These are phyloP conservation scores for Tapera naevia DNA, from an alignment of 2,797 vertebrate genomes.

Conservation along the genomic window DNA sequence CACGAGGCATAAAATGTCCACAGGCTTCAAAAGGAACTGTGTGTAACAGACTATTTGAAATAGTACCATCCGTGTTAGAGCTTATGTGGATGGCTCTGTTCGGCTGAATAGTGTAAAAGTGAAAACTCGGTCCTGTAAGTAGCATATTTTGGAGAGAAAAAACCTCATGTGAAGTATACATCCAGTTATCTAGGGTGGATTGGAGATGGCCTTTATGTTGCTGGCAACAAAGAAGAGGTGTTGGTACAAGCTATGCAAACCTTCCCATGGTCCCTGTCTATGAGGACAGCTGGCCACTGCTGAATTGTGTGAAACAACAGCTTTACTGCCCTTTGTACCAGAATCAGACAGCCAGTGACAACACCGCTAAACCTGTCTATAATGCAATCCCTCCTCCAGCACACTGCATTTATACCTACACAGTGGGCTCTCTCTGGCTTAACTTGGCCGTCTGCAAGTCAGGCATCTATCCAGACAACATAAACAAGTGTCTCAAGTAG, in stretches of 20 bases:
- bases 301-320: neutral
- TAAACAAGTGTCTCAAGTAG: neutral
- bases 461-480: neutral
- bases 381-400: neutral
- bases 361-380: neutral
- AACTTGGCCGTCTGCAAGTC: neutral
- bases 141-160: neutral
- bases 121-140: neutral
- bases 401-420: neutral
- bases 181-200: neutral
- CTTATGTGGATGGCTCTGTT: neutral
- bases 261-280: accelerated
- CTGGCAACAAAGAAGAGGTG: neutral
- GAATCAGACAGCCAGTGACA: neutral
- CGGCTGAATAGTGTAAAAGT: neutral
- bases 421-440: neutral
- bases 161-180: accelerated
- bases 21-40: neutral
- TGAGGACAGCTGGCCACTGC: neutral
- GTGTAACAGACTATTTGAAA: neutral
- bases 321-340: neutral
- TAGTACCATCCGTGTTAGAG: neutral
- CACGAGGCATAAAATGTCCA: neutral
- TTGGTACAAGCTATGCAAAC: neutral
- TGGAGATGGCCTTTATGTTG: neutral